A percentile compares a stretch with the other conserved stretches of the same genome.
These are phyloP conservation scores for Gymnobelideus leadbeateri DNA, from an alignment of 2,113 vertebrate species.

Conservation along the genomic window DNA sequence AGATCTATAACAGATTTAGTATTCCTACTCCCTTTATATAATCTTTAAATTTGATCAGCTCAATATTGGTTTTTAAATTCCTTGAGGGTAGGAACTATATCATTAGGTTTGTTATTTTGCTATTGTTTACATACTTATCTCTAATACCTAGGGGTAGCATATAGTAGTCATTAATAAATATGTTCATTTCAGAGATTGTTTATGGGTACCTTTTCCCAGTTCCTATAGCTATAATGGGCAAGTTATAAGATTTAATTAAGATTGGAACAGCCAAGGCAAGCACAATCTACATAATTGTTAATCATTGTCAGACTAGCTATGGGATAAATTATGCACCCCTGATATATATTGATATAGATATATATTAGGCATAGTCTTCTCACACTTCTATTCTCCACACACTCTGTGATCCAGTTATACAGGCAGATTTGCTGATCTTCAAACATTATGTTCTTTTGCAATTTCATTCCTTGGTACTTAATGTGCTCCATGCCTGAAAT, in stretches of 20 bases:
- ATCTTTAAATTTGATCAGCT: no score
- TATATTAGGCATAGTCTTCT: no score
- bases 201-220: neutral
- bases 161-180: no score
- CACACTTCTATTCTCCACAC: neutral
- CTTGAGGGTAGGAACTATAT: neutral
- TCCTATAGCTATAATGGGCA: neutral
- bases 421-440: neutral
- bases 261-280: neutral
- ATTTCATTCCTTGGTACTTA: neutral
- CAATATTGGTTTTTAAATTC: no score
- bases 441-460: neutral
- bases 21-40: no score
- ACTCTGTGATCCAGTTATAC: neutral
- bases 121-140: neutral
- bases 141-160: neutral
- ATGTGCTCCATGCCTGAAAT: neutral
- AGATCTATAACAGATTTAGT: no score
- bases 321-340: neutral
- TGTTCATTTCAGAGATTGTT: neutral
- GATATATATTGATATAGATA: neutral
- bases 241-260: neutral
- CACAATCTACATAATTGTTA: neutral
- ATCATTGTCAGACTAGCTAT: neutral
- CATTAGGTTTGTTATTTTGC: neutral